phyloP scores from a whole-genome alignment of 2,888 invertebrate species.

The Drosophila prostipennis region DNA sequence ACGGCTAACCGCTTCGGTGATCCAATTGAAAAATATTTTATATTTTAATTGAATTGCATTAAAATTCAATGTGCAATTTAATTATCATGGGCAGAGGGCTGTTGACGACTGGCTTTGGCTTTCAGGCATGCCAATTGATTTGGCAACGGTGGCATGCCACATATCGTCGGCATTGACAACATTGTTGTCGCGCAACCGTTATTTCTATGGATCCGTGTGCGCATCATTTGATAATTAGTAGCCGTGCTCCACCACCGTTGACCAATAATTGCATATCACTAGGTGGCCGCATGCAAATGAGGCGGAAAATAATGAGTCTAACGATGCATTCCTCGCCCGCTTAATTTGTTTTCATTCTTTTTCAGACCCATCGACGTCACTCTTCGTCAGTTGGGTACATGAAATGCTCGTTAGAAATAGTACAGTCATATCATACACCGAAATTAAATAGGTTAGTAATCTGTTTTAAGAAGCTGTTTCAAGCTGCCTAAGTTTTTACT shows the following conservation, averaged over 20 bases:
- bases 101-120: constrained; percentile 13
- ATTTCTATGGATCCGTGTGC: constrained; percentile 11
- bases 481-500: too few species aligned
- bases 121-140: constrained; percentile 42
- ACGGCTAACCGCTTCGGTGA: constrained; percentile 32
- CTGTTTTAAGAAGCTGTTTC: too few species aligned
- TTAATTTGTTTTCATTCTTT: constrained; percentile 25
- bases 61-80: constrained; percentile 61
- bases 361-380: background rate
- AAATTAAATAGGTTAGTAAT: too few species aligned
- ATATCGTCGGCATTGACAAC: constrained; percentile 29
- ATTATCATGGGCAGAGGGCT: constrained; percentile 48
- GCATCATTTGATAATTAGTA: constrained; percentile 61
- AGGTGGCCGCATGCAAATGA: constrained; percentile 35
- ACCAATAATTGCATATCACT: constrained; percentile 17
- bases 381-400: background rate
- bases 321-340: constrained; percentile 29
- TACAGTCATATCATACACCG: background rate
- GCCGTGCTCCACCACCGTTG: constrained; percentile 3
- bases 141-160: constrained; percentile 33
- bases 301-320: constrained; percentile 18
- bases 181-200: constrained; percentile 21
- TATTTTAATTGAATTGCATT: constrained; percentile 63
- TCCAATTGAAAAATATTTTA: constrained; percentile 49
- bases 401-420: constrained; percentile 6